Evolutionary conservation across 2,888 invertebrate genomes (phyloP).

Genomic region (Colostygia pectinataria): DNA sequence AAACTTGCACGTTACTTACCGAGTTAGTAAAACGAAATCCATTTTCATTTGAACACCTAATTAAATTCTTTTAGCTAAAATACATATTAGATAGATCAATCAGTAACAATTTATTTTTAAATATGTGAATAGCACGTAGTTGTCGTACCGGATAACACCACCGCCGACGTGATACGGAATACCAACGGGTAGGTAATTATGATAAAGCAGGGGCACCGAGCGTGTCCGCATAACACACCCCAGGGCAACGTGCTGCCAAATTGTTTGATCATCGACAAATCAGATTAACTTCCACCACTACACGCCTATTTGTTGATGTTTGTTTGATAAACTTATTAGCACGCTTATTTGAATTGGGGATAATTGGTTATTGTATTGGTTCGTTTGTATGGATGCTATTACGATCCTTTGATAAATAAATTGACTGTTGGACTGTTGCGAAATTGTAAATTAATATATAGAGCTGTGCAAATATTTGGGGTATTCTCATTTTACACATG

Average conservation of each 20-base stretch:
- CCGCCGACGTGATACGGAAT: neutral
- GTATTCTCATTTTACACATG: neutral
- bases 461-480: neutral
- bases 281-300: conserved; percentile 38
- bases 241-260: conserved; percentile 29
- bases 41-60: no score
- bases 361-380: conserved; percentile 24
- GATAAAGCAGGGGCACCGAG: conserved; percentile 27
- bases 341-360: conserved; percentile 26
- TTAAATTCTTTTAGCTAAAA: no score
- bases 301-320: conserved; percentile 31
- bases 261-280: conserved; percentile 45
- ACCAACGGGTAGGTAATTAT: conserved; percentile 23
- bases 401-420: conserved; percentile 7
- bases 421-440: conserved; percentile 1
- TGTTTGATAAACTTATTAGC: conserved; percentile 28
- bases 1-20: no score
- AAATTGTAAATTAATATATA: conserved; percentile 7
- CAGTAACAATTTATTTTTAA: no score
- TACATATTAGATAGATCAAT: no score
- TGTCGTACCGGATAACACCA: neutral
- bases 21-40: no score
- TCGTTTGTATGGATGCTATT: conserved; percentile 8
- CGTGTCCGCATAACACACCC: conserved; percentile 33
- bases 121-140: neutral